A percentile compares a stretch with the other conserved stretches of the same genome.
Evolutionary conservation across 2,797 vertebrate species (phyloP).

Genomic region (Sebastes iracundus): DNA sequence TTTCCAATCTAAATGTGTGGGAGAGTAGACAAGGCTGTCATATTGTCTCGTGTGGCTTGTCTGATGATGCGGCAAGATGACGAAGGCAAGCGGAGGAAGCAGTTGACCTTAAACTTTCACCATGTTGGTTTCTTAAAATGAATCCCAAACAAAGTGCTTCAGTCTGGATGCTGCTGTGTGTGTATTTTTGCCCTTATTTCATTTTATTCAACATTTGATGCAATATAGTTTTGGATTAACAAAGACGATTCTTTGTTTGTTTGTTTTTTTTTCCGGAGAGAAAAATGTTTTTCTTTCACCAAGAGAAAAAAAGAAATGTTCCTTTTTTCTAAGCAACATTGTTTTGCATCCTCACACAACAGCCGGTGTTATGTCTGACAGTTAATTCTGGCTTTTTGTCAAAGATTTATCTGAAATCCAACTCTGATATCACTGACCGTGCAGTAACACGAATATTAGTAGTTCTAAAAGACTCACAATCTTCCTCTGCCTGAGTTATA

Average conservation of each 20-base stretch:
- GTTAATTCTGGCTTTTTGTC: neutral
- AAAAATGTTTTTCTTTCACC: neutral
- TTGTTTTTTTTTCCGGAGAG: neutral
- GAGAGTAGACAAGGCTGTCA: neutral
- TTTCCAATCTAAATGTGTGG: neutral
- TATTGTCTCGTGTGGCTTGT: slow-evolving; percentile 4
- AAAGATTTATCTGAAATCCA: neutral
- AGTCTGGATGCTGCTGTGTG: neutral
- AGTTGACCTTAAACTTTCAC: slow-evolving; percentile 25
- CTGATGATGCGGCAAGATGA: neutral
- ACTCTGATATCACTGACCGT: neutral
- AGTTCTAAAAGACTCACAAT: neutral
- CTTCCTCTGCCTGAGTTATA: neutral
- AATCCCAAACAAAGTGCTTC: slow-evolving; percentile 5
- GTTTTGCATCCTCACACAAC: neutral
- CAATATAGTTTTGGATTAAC: neutral
- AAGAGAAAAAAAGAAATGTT: neutral
- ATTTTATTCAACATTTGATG: neutral
- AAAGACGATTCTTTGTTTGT: neutral
- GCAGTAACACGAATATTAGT: neutral
- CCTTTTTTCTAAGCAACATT: slow-evolving; percentile 36
- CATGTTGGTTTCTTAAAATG: slow-evolving; percentile 3
- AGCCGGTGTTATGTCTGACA: neutral
- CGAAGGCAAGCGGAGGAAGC: slow-evolving; percentile 2
- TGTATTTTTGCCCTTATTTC: neutral